phyloP scores from a whole-genome alignment of 2,797 vertebrate species.

The Sciaenops ocellatus region DNA sequence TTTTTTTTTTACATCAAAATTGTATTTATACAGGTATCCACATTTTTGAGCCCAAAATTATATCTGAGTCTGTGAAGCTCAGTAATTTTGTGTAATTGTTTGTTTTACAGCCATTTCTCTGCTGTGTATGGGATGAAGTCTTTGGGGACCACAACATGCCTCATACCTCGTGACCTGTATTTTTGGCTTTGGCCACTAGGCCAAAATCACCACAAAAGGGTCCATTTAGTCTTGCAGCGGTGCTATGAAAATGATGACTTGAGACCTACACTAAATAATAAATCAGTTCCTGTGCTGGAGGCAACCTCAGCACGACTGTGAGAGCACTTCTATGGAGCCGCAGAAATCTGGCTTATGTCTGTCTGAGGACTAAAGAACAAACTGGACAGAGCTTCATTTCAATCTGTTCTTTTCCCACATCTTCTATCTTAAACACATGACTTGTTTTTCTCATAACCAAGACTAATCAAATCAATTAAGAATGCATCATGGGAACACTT shows the following conservation, averaged over 20 bases:
- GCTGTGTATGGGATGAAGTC: not conserved
- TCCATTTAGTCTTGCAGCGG: not conserved
- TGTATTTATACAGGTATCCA: not conserved
- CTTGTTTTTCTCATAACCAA: slow-evolving; percentile 37
- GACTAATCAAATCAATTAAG: slow-evolving; percentile 46
- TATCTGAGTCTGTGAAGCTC: not conserved
- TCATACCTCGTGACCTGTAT: not conserved
- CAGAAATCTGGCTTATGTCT: slow-evolving; percentile 11
- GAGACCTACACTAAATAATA: not conserved
- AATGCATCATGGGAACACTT: slow-evolving; percentile 39
- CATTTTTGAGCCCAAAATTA: not conserved
- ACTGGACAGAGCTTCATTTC: slow-evolving; percentile 45
- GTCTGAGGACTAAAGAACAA: slow-evolving; percentile 17
- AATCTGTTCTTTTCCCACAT: slow-evolving; percentile 15
- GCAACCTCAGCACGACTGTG: not conserved
- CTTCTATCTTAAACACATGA: slow-evolving; percentile 42
- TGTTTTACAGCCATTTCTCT: not conserved
- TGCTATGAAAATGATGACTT: not conserved
- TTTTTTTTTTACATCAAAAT: not conserved
- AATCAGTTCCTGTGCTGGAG: not conserved
- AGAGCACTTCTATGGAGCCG: not conserved
- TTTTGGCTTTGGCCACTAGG: not conserved
- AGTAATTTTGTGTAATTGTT: not conserved
- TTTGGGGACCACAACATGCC: not conserved
- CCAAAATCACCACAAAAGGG: not conserved